These are phyloP conservation scores for Halictus quadricinctus DNA, from an alignment of 2,888 invertebrate genomes.

Conservation along the genomic window DNA sequence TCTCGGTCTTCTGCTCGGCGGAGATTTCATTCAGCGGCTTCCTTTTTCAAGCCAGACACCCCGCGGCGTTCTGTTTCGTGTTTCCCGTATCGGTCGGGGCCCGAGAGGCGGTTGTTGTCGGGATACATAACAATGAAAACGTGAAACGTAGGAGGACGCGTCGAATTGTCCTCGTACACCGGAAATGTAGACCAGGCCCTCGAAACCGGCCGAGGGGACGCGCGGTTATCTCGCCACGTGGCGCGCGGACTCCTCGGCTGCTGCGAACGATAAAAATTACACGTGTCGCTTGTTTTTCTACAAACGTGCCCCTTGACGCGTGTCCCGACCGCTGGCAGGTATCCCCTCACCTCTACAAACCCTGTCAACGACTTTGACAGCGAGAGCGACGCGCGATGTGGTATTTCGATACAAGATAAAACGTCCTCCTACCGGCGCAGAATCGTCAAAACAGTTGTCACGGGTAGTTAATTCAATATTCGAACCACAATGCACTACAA, in stretches of 20 bases:
- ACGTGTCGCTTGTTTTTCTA: conserved; percentile 42
- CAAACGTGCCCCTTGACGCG: background rate
- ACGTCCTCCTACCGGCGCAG: background rate
- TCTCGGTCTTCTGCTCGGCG: conserved; percentile 33
- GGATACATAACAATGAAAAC: conserved; percentile 54
- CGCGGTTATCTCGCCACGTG: conserved; percentile 57
- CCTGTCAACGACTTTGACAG: conserved; percentile 25
- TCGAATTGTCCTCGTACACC: conserved; percentile 50
- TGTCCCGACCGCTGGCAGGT: conserved; percentile 26
- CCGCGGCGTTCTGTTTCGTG: conserved; percentile 58
- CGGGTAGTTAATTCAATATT: background rate
- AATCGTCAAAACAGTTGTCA: background rate
- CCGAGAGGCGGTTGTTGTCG: conserved; percentile 28
- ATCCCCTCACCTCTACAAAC: background rate
- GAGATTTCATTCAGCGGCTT: conserved; percentile 57
- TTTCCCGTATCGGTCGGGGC: conserved; percentile 52
- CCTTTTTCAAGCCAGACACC: conserved; percentile 58
- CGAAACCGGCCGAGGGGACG: conserved; percentile 28
- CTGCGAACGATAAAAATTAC: conserved; percentile 52
- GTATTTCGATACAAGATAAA: background rate
- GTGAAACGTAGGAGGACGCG: conserved; percentile 46
- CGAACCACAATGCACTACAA: background rate
- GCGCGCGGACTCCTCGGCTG: conserved; percentile 23
- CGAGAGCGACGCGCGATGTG: background rate
- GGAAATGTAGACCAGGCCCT: conserved; percentile 51